Conservation (phyloP, 2,888 invertebrate species). For the Andrena dorsata region DNA sequence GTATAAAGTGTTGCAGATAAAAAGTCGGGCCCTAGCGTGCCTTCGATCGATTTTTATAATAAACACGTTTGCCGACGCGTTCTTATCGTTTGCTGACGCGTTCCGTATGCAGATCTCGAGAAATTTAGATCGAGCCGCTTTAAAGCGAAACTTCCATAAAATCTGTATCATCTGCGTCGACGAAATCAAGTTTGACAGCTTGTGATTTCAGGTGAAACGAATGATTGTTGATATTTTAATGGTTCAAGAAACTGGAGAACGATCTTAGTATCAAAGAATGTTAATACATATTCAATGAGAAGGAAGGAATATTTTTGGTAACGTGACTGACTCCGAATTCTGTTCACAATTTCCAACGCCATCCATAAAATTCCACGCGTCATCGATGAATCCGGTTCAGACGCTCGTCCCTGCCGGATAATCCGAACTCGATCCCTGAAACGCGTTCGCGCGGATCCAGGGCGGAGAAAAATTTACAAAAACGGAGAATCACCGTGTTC, state of each 20-base stretch:
- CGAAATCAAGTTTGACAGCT: neutral
- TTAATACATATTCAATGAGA: too few species aligned
- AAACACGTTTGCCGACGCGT: too few species aligned
- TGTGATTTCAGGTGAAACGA: neutral
- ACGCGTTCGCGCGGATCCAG: neutral
- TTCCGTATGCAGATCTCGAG: neutral
- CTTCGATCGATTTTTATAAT: slow-evolving; percentile 1
- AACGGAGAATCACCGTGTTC: slow-evolving; percentile 40
- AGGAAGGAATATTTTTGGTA: too few species aligned
- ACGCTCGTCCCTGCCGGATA: slow-evolving; percentile 10
- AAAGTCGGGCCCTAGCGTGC: neutral
- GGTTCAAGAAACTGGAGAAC: too few species aligned
- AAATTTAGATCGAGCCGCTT: neutral
- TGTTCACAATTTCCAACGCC: neutral
- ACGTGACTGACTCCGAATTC: too few species aligned
- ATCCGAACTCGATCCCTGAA: slow-evolving; percentile 28
- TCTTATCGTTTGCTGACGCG: neutral
- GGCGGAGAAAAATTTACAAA: slow-evolving; percentile 14
- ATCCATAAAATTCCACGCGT: slow-evolving; percentile 22
- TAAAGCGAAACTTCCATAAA: neutral
- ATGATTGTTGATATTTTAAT: neutral
- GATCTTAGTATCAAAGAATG: too few species aligned
- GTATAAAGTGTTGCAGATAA: neutral
- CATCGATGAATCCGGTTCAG: slow-evolving; percentile 34
- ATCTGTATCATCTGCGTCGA: neutral